Evolutionary conservation across 1,140 invertebrate genomes (phyloP).

Genomic region (Drosophila nigrodunni): DNA sequence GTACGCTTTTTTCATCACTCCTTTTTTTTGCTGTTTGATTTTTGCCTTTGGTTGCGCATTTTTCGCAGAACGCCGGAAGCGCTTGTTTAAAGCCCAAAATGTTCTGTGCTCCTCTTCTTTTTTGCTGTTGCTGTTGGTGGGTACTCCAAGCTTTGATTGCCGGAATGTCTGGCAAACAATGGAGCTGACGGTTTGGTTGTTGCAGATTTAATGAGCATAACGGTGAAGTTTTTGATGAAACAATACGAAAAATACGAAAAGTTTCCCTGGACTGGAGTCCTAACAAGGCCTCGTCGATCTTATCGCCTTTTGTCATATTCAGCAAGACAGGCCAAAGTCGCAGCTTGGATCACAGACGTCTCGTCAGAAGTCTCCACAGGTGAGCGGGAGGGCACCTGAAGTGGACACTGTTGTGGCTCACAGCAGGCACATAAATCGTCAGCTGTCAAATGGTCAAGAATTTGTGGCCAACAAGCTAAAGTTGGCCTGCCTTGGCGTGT

Average conservation of each 20-base stretch:
- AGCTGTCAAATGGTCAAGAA: conserved; percentile 81
- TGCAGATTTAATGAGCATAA: conserved; percentile 83
- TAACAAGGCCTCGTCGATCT: conserved; percentile 80
- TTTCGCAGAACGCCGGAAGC: conserved; percentile 80
- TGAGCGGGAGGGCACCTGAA: neutral
- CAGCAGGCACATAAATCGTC: conserved; percentile 80
- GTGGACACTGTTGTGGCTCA: conserved; percentile 38
- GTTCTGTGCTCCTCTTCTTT: neutral
- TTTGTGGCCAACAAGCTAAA: conserved; percentile 50
- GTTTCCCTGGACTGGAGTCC: conserved; percentile 19
- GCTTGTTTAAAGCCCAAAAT: conserved; percentile 61
- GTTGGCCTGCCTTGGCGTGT: conserved; percentile 52
- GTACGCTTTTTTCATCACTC: conserved; percentile 28
- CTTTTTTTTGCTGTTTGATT: conserved; percentile 14
- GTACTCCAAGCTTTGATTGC: conserved; percentile 53
- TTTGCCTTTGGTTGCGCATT: conserved; percentile 38
- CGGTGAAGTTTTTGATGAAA: conserved; percentile 82
- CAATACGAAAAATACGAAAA: conserved; percentile 60
- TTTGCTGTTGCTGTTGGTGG: conserved; percentile 16
- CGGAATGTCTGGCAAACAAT: conserved; percentile 32
- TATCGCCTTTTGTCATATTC: conserved; percentile 80
- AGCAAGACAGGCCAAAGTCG: conserved; percentile 56
- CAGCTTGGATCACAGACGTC: conserved; percentile 43
- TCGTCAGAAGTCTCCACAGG: conserved; percentile 39
- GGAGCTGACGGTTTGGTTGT: conserved; percentile 20